Base-by-base conservation (phyloP, 1,140 invertebrate genomes). In the Drosophila seguyi region DNA sequence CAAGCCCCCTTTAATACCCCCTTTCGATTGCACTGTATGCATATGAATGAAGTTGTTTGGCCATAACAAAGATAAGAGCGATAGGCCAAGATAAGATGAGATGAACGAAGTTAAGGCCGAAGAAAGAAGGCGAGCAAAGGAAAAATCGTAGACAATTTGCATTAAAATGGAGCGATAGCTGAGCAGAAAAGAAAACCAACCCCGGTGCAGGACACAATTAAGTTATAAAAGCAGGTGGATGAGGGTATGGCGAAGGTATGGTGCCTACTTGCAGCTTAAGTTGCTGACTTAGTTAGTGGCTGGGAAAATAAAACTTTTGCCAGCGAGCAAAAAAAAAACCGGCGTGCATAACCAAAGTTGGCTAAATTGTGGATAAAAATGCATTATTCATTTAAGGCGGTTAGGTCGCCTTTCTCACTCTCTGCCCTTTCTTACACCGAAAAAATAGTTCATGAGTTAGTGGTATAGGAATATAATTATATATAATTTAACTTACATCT, bases 341-440 rank as follows among this genome's bases (percentile, higher is more conserved):
- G 31, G 36, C 44, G 41, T 42, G 57, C 66, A 67, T 47, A 67
- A 56, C 58, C 52, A 52, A 81, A 77, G 42, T 86, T 44, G 68
- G 63, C 84, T 84, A 87, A 87, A 88, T 77, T 88, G 80, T 78
- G 84, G 73, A 71, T 84, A 75, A 74, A 83, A 87, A 87, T 87
- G 80, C 84, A 87, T 87, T 87, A 87, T 87, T 87, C 84, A 87
- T 88, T 88, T 81, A 55, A 13, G 27, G 27, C 31, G 18, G 27
- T 29, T 36, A 29, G 7, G 31, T 47, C 2, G 20, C n/a, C 31
- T 31, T 44, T 53, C 20, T 25, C n/a, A 16, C n/a, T 42, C 16
- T 25, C 20, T 18, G 5, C 16, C 13, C 39, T 18, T 44, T 27
- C 22, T 34, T 20, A 53, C 62, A 44, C 20, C 2, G 52, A 22